Conservation (phyloP, 1,140 invertebrate species). For the Danaus plexippus region DNA sequence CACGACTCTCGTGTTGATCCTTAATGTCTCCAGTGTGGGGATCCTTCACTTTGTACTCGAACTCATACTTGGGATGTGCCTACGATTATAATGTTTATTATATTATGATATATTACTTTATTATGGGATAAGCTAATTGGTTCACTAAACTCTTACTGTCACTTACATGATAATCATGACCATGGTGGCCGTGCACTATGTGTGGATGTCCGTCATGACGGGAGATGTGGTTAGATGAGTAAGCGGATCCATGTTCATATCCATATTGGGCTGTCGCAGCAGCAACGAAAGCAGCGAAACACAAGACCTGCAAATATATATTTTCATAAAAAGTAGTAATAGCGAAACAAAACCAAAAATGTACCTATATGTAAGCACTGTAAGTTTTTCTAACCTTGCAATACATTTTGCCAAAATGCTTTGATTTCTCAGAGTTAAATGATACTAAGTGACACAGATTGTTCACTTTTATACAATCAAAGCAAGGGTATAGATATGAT, state of each 20-base stretch:
- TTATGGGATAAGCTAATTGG: too few relatives aligned
- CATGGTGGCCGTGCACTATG: constrained; percentile 12
- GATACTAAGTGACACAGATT: too few relatives aligned
- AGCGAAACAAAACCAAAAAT: too few relatives aligned
- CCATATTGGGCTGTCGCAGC: constrained; percentile 7
- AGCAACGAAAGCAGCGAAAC: constrained; percentile 6
- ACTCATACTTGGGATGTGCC: constrained; percentile 57
- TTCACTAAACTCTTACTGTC: too few relatives aligned
- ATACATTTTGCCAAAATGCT: too few relatives aligned
- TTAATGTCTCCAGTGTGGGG: constrained; percentile 60
- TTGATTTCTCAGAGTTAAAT: too few relatives aligned
- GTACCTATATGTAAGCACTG: too few relatives aligned
- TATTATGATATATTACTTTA: constrained; percentile 8
- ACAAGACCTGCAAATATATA: not conserved
- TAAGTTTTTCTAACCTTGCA: too few relatives aligned
- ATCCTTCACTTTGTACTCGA: constrained; percentile 68
- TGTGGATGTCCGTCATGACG: constrained; percentile 30
- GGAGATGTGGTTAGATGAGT: constrained; percentile 38
- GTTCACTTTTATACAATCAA: too few relatives aligned
- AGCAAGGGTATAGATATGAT: too few relatives aligned
- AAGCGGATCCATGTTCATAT: constrained; percentile 21
- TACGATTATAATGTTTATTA: constrained; percentile 18
- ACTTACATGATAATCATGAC: constrained; percentile 21
- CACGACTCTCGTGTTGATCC: constrained; percentile 67
- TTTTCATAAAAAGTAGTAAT: too few relatives aligned